phyloP scores from a whole-genome alignment of 1,140 invertebrate genomes.

The Lordiphosa stackelbergi region DNA sequence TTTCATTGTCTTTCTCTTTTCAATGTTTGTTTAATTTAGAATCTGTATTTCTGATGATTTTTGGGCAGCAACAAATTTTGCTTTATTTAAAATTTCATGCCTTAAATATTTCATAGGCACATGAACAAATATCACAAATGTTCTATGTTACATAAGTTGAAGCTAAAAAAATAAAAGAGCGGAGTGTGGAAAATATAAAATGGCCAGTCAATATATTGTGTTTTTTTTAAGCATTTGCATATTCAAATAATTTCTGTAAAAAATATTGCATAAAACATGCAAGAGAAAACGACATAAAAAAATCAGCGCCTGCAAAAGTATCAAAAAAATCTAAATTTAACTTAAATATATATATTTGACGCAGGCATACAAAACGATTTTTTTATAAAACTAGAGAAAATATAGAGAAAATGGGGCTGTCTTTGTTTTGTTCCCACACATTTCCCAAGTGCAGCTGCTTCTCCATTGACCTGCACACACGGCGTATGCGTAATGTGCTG shows the following conservation, averaged over 20 bases:
- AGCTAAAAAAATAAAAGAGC: constrained; percentile 23
- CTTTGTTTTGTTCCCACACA: constrained; percentile 7
- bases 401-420: not conserved
- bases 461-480: constrained; percentile 44
- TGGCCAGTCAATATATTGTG: constrained; percentile 14
- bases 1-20: constrained; percentile 37
- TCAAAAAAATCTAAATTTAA: no score
- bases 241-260: constrained; percentile 66
- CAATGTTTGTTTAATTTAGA: constrained; percentile 61
- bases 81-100: constrained; percentile 66
- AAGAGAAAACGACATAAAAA: constrained; percentile 30
- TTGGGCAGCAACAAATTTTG: constrained; percentile 47
- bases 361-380: not conserved
- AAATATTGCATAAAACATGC: constrained; percentile 41
- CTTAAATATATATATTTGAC: no score
- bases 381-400: no score
- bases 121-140: constrained; percentile 23
- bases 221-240: constrained; percentile 51
- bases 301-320: constrained; percentile 42
- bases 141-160: constrained; percentile 58
- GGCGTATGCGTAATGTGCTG: constrained; percentile 42
- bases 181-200: constrained; percentile 34
- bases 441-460: constrained; percentile 5
- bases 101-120: constrained; percentile 59
- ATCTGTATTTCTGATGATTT: constrained; percentile 57